Percentiles rank a stretch among this genome's conserved stretches.
phyloP scores from a whole-genome alignment of 2,797 vertebrate species.

The Neosilurus hyrtlii region DNA sequence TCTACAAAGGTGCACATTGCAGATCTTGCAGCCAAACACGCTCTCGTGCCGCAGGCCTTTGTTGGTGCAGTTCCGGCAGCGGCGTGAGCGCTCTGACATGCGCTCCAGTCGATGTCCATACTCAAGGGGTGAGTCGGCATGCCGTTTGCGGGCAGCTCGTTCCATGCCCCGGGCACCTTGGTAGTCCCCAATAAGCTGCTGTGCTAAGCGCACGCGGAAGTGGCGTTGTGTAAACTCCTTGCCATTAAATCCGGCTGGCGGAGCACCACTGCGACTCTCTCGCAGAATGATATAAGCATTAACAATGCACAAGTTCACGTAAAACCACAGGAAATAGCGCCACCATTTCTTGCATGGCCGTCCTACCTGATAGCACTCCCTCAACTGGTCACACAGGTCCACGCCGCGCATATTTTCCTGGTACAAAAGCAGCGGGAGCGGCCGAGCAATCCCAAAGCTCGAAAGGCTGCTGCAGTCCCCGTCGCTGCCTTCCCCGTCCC shows the following conservation, averaged over 20 bases:
- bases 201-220: conserved; percentile 78
- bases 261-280: conserved; percentile 71
- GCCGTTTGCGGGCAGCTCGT: conserved; percentile 76
- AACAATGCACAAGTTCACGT: conserved; percentile 80
- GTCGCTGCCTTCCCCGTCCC: conserved; percentile 61
- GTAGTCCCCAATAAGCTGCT: conserved; percentile 83
- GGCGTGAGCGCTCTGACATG: conserved; percentile 80
- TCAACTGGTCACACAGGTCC: conserved; percentile 78
- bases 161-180: conserved; percentile 81
- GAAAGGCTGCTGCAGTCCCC: conserved; percentile 65
- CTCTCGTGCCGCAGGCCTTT: conserved; percentile 80
- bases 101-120: conserved; percentile 82
- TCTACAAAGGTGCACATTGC: conserved; percentile 82
- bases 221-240: conserved; percentile 82
- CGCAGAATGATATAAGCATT: conserved; percentile 77
- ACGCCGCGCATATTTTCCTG: conserved; percentile 83
- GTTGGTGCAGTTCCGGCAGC: conserved; percentile 83
- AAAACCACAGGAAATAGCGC: conserved; percentile 85
- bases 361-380: conserved; percentile 82
- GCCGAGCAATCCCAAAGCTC: conserved; percentile 68
- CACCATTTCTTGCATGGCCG: conserved; percentile 82
- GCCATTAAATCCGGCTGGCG: conserved; percentile 75
- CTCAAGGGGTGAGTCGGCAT: conserved; percentile 78
- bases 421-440: conserved; percentile 76
- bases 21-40: conserved; percentile 83